Percentiles rank a stretch among this genome's conserved stretches.
phyloP scores from a whole-genome alignment of 2,888 invertebrate species.

The Diarsia dahlii region DNA sequence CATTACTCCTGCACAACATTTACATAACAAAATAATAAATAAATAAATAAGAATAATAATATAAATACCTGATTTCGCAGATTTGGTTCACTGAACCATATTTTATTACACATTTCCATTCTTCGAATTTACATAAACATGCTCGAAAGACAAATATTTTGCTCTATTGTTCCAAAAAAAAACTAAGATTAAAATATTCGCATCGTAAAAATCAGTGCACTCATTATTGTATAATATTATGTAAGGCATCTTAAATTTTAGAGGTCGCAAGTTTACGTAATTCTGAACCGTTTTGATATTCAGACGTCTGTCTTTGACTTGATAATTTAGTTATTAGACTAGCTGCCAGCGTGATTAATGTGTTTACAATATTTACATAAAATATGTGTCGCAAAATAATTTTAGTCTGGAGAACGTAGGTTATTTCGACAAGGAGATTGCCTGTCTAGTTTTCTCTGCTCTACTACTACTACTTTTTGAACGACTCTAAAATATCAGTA shows the following conservation, averaged over 20 bases:
- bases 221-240: conserved; percentile 7
- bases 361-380: conserved; percentile 20
- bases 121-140: conserved; percentile 17
- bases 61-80: not conserved
- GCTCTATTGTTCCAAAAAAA: conserved; percentile 7
- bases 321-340: conserved; percentile 21
- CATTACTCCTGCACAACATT: not conserved
- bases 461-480: not conserved
- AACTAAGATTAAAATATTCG: conserved; percentile 1
- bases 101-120: conserved; percentile 14
- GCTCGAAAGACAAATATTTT: conserved; percentile 11
- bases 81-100: conserved; percentile 19
- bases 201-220: conserved; percentile 1
- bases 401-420: not conserved
- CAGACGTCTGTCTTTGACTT: conserved; percentile 31
- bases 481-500: not conserved
- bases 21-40: not conserved
- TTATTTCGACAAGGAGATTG: not conserved
- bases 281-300: conserved; percentile 25
- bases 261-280: conserved; percentile 44
- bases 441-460: not conserved
- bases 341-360: conserved; percentile 2
- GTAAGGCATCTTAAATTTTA: conserved; percentile 6
- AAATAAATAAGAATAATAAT: no score
- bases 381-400: conserved; percentile 15